Evolutionary conservation across 2,888 invertebrate genomes (phyloP), one percentile per base, ranked within the genome.

Genomic region (Aproaerema taeniolella): DNA sequence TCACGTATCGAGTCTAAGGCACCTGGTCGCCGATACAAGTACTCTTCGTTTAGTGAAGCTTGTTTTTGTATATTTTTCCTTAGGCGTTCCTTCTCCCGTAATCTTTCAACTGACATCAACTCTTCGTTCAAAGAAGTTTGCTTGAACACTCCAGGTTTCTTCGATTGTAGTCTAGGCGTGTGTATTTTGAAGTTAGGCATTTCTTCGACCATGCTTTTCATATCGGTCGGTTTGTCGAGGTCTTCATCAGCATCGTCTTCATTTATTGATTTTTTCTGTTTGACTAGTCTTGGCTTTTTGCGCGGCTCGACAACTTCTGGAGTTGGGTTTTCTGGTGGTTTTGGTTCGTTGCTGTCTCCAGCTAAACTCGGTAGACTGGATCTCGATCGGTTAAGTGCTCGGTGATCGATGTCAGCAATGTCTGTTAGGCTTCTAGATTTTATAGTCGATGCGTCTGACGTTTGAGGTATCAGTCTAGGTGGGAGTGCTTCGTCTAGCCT

Each of bases 121-220:
- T 96, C 96, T 67, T 96, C 96, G 62, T 96, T 96, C 45, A 96
- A 88, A 1, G 96, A 96, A 48, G 94, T 92, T 69, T 96, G 96
- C 63, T 96, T 94, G 47, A 91, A 87, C 5, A 93, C 91, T 16
- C 89, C 90, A 25, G 89, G 90, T 52, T 89, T 86, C 52, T 86
- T 86, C 9, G 82, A 76, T 31, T 80, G 76, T 50, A 75, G 49
- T 41, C 75, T 76, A 28, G 78, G 76, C 1, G 87, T 74, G 40
- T 87, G 87, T 43, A 88, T 76, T 77, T 88, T 90, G 55, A 91
- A 90, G 67, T 92, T 91, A 47, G 92, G 91, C 71, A 91, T 78
- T 65, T 89, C 88, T 60, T 88, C 89, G 7, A 90, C 89, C 50
- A 90, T 69, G 50, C 88, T 89, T 61, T 90, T 89, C 90, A 92